Evolutionary conservation across 2,797 vertebrate species (phyloP).

Genomic region (Pteropus rufus): DNA sequence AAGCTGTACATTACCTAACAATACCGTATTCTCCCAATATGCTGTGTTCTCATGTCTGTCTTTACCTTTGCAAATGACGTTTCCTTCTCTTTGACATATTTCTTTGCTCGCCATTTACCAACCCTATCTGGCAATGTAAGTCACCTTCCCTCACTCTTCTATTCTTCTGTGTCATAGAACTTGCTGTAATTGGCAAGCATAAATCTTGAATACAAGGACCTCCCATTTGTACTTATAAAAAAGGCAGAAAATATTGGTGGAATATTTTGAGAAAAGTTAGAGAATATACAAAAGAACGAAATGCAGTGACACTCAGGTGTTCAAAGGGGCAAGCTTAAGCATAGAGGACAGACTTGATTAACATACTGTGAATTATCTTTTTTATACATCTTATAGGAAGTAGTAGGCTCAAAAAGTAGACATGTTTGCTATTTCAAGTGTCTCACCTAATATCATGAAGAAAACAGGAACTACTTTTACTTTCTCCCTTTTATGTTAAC

Average conservation of each 20-base stretch:
- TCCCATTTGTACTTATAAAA: neutral
- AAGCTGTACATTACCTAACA: neutral
- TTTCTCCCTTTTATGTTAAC: neutral
- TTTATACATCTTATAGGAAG: neutral
- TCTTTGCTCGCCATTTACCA: neutral
- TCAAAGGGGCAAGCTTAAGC: neutral
- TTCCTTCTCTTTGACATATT: neutral
- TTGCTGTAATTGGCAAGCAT: neutral
- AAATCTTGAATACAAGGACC: neutral
- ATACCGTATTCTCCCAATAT: neutral
- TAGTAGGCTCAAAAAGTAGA: neutral
- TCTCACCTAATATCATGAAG: neutral
- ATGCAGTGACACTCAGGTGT: neutral
- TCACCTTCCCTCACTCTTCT: neutral
- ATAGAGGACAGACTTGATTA: neutral
- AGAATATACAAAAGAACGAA: neutral
- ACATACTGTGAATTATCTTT: neutral
- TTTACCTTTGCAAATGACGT: neutral
- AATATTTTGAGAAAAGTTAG: neutral
- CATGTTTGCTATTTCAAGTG: neutral
- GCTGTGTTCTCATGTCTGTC: neutral
- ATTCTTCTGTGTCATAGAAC: neutral
- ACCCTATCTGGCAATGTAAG: neutral
- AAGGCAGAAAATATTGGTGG: neutral
- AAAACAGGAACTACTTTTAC: neutral